These are phyloP conservation scores for Ormyrus pomaceus DNA, from an alignment of 2,888 invertebrate species.

Conservation along the genomic window DNA sequence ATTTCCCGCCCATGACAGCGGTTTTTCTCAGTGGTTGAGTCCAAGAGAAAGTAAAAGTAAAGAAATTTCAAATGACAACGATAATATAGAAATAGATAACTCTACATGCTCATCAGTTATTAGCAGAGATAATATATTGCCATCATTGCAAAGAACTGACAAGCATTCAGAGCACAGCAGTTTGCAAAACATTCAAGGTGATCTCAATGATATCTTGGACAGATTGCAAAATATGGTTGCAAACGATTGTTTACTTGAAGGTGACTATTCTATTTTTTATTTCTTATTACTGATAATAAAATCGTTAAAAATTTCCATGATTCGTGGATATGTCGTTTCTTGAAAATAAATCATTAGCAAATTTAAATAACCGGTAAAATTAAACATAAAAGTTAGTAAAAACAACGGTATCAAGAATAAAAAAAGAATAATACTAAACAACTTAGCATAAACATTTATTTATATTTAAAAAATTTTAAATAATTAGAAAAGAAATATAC, in stretches of 20 bases:
- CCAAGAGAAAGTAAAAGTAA: constrained; percentile 58
- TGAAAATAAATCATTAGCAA: no score
- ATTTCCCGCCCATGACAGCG: constrained; percentile 64
- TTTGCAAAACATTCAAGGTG: constrained; percentile 78
- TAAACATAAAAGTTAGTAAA: no score
- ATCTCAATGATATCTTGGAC: constrained; percentile 83
- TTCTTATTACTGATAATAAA: neutral
- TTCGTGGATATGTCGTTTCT: no score
- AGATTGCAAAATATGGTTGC: constrained; percentile 84
- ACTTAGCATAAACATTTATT: neutral
- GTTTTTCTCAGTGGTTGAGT: constrained; percentile 73
- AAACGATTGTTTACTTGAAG: constrained; percentile 82
- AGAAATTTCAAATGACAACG: constrained; percentile 58
- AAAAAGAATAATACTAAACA: constrained; percentile 1
- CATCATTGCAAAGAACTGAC: constrained; percentile 70
- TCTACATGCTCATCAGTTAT: constrained; percentile 62
- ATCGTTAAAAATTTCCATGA: no score
- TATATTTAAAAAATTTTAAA: constrained; percentile 3
- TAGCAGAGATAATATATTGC: constrained; percentile 68
- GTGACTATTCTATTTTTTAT: constrained; percentile 68
- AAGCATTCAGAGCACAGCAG: constrained; percentile 74
- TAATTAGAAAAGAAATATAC: no score
- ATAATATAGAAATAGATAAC: constrained; percentile 61
- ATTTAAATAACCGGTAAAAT: no score
- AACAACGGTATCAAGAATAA: no score